phyloP scores from a whole-genome alignment of 2,888 invertebrate genomes.

The Saturnia pavonia region DNA sequence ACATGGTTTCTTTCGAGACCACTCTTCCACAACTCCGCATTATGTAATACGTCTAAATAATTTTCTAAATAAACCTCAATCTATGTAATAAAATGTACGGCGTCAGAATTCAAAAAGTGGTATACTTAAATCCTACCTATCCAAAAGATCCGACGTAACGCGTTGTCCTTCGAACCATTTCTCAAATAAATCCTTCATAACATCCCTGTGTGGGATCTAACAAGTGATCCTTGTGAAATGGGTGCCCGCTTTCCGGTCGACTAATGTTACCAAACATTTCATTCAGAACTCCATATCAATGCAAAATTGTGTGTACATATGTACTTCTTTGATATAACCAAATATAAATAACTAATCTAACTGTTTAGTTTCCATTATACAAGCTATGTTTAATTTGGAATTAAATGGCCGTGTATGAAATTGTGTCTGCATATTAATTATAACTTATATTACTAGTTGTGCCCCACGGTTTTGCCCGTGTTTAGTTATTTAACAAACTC shows the following conservation, averaged over 20 bases:
- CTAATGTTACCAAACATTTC: constrained; percentile 2
- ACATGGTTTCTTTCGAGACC: too few species aligned
- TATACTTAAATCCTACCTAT: neutral
- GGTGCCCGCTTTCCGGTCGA: constrained; percentile 31
- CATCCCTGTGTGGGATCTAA: constrained; percentile 26
- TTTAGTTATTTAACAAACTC: too few species aligned
- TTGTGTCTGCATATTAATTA: too few species aligned
- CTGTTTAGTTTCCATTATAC: too few species aligned
- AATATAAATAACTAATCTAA: too few species aligned
- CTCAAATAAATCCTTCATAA: constrained; percentile 42
- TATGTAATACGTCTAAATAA: neutral
- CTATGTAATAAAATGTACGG: constrained; percentile 5
- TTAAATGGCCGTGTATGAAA: too few species aligned
- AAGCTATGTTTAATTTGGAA: too few species aligned
- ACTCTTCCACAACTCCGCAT: too few species aligned
- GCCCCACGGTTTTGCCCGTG: too few species aligned
- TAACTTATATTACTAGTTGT: too few species aligned
- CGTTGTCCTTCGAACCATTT: constrained; percentile 35
- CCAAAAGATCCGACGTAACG: constrained; percentile 28
- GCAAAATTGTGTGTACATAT: neutral
- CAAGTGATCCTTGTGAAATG: constrained; percentile 32
- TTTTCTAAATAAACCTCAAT: neutral
- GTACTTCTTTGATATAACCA: too few species aligned
- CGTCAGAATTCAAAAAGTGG: constrained; percentile 8
- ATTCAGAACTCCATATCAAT: neutral